Evolutionary conservation across 2,888 invertebrate genomes (phyloP), one percentile per base, ranked within the genome.

Genomic region (Schrankia costaestrigalis): DNA sequence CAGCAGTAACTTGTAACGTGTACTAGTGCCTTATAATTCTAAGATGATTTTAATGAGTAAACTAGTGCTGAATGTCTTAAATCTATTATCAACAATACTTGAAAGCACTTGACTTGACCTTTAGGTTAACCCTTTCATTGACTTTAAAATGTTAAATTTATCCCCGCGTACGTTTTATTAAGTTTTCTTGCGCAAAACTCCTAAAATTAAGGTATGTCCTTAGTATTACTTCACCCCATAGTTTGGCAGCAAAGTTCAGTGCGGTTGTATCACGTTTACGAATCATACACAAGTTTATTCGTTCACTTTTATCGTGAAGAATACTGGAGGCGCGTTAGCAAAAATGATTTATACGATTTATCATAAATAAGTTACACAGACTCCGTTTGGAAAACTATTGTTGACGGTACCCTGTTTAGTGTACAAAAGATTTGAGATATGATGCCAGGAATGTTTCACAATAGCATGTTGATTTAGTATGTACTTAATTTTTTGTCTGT

Each of bases 341-440:
- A 78, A 82, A 82, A 86, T 87, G 85, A 87, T 86, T 85, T 87
- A 87, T 86, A 78, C 67, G 72, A 75, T 79, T 85, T 85, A 83
- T 85, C 81, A 84, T 86, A 86, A 86, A 86, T 85, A 86, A 82
- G 68, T 83, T 83, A 83, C 78, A 72, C 66, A 61, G 69, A 73
- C 63, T 77, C 72, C 70, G 76, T 76, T 78, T 71, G 55, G 64
- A 68, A 65, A 80, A 81, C 80, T 80, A 76, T 79, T 73, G 63
- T 63, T 60, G 48, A 31, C 50, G 29, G 26, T 37, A 49, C 57
- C 54, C 57, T 50, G 52, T 56, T 54, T 58, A 55, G 53, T 56
- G 46, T 41, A 47, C 42, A 53, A 50, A 60, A 63, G 66, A 65
- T 68, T 66, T 73, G 68, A 46, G 42, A 21, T 21, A 1, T n/a